Conservation (phyloP, 2,888 invertebrate species). For the Aethes cnicana region DNA sequence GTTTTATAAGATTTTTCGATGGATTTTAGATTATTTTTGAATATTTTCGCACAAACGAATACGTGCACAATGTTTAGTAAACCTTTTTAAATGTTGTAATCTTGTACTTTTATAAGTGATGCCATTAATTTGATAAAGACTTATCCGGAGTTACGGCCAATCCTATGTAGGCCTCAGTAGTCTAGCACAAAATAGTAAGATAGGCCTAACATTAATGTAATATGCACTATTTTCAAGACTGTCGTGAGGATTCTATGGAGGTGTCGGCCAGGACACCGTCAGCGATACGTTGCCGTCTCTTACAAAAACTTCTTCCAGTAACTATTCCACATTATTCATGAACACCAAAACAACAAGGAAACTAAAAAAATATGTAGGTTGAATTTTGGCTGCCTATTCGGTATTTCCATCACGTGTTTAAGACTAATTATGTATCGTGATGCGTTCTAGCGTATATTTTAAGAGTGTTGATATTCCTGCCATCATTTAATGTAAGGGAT, state of each 20-base stretch:
- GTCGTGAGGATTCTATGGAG: constrained; percentile 11
- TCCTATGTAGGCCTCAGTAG: constrained; percentile 27
- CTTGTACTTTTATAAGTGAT: constrained; percentile 30
- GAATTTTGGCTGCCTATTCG: no score
- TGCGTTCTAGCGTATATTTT: no score
- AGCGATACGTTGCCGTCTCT: background rate
- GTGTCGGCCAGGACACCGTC: background rate
- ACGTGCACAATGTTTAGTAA: constrained; percentile 26
- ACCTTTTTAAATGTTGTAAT: constrained; percentile 29
- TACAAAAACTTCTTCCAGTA: background rate
- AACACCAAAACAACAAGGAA: background rate
- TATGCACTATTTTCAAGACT: constrained; percentile 30
- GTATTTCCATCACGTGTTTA: no score
- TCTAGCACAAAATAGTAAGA: constrained; percentile 22
- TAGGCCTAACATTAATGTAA: constrained; percentile 28
- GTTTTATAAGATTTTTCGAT: background rate
- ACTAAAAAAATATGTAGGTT: background rate
- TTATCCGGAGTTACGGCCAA: constrained; percentile 16
- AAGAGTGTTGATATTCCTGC: no score
- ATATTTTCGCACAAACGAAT: constrained; percentile 15
- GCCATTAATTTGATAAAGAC: constrained; percentile 10
- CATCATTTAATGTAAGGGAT: no score
- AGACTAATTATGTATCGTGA: no score
- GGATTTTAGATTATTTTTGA: constrained; percentile 14
- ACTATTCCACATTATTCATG: background rate